phyloP scores from a whole-genome alignment of 2,113 vertebrate species.

The Panurus biarmicus region DNA sequence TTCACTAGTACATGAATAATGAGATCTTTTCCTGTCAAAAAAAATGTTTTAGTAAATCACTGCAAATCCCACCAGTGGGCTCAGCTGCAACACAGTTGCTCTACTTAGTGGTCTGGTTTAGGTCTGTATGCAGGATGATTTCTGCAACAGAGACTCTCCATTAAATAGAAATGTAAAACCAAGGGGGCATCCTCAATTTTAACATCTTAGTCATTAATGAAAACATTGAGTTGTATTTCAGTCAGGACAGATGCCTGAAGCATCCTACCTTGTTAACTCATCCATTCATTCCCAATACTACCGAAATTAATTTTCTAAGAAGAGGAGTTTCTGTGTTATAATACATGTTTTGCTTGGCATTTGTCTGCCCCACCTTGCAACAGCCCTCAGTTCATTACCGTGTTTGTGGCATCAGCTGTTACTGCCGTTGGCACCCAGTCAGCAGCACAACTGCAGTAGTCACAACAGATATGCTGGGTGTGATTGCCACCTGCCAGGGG shows the following conservation, averaged over 20 bases:
- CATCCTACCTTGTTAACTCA: background rate
- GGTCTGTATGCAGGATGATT: background rate
- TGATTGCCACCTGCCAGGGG: fast-evolving
- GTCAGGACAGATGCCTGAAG: background rate
- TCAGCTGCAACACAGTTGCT: background rate
- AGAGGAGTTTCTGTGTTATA: background rate
- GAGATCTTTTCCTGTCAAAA: background rate
- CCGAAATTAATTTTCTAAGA: background rate
- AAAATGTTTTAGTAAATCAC: background rate
- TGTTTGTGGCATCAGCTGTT: background rate
- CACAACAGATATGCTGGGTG: too few species aligned
- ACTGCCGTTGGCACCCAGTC: background rate
- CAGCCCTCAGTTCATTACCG: background rate
- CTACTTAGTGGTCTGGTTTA: background rate
- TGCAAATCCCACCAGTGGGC: background rate
- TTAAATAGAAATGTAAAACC: background rate
- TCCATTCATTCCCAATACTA: background rate
- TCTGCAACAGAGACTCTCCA: background rate
- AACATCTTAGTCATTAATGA: background rate
- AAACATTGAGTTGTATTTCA: background rate
- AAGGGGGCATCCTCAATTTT: background rate
- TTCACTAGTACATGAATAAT: background rate
- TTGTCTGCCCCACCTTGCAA: background rate
- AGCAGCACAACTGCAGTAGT: fast-evolving
- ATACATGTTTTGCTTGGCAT: background rate